Evolutionary conservation across 1,140 invertebrate genomes (phyloP), one percentile per base, ranked within the genome.

Genomic region (Ceratoteleas bidentatus): DNA sequence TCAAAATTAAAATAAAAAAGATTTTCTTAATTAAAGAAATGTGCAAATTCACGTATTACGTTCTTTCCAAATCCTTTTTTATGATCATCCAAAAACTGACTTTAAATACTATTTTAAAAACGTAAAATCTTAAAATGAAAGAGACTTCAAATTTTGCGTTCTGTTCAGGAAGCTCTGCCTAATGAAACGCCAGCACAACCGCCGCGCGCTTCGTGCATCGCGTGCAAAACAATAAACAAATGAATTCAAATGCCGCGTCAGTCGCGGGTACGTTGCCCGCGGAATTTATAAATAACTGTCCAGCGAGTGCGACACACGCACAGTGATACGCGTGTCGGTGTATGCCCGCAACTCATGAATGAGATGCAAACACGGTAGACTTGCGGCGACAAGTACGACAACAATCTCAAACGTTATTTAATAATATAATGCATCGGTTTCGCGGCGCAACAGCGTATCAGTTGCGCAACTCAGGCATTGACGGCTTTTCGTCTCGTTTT

Each of bases 201-300:
- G n/a, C 38, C 33, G 15, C 34, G n/a, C 14, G 43, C 43, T 43
- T 58, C 36, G 57, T 68, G 65, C 40, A 49, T 15, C 24, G 8
- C 53, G 24, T 47, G 65, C 57, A 68, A 11, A 34, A 61, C 57
- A 54, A 73, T 73, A 73, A 54, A 62, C 33, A 45, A 74, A 47
- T 57, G 60, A 57, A 65, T 74, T 64, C 8, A 57, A 52, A 65
- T 74, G 60, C 61, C 64, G 10, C 58, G 6, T 33, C 38, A n/a
- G 60, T 73, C 40, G 45, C 33, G 8, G 13, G 50, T 64, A 57
- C 69, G 13, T 62, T 73, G 60, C 11, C 45, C 43, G 70, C 11
- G 13, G 60, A 75, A 75, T 75, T 58, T 58, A 75, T 66, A 75
- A 54, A 66, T 66, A 69, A 58, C 58, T 16, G 60, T 64, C 45